These are phyloP conservation scores for Lepus americanus DNA, from an alignment of 2,113 vertebrate genomes.

Conservation along the genomic window DNA sequence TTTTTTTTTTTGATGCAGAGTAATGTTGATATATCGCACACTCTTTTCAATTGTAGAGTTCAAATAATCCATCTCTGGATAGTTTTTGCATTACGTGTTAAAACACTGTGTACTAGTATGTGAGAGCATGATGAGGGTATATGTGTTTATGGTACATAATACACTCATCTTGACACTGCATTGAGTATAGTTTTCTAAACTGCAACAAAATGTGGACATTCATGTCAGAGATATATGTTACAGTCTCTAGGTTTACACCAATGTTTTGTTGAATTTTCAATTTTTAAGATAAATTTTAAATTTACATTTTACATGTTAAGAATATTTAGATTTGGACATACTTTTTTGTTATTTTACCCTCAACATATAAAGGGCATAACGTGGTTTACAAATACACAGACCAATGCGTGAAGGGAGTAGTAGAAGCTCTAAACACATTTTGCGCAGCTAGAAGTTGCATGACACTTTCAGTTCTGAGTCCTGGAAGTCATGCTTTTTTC, in stretches of 20 bases:
- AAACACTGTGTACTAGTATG: neutral
- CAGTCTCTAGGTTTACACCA: neutral
- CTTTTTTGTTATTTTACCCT: conserved; percentile 35
- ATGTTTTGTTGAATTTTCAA: conserved; percentile 40
- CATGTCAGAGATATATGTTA: neutral
- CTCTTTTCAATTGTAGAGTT: conserved; percentile 47
- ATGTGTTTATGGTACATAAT: neutral
- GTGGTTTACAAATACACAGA: neutral
- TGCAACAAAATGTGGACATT: neutral
- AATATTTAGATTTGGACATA: neutral
- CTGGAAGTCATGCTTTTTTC: neutral
- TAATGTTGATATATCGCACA: conserved; percentile 30
- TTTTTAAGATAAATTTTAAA: neutral
- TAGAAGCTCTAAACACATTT: neutral
- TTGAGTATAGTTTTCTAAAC: neutral
- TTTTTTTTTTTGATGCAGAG: neutral
- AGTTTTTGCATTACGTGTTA: neutral
- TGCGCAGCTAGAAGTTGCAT: neutral
- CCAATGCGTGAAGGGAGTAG: neutral
- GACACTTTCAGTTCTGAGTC: neutral
- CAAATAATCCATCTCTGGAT: neutral
- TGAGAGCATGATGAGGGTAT: neutral
- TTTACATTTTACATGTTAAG: conserved; percentile 23
- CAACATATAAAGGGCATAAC: neutral
- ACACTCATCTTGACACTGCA: neutral